Evolutionary conservation across 2,113 vertebrate species (phyloP), one percentile per base, ranked within the genome.

Genomic region (Poecile atricapillus): DNA sequence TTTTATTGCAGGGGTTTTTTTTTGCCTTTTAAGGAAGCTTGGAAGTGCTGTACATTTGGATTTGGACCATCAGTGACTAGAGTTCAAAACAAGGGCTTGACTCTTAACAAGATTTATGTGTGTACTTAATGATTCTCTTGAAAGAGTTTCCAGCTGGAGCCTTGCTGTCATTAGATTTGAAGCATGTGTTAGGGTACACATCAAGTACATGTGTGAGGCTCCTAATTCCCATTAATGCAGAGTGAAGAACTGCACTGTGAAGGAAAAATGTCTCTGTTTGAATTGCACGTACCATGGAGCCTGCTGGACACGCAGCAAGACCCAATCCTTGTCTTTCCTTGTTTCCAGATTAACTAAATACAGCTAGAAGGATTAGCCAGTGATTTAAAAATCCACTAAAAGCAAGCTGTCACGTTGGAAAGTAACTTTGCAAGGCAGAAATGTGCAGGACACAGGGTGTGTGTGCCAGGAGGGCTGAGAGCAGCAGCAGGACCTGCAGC

Each of bases 41-140:
- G 85, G 63, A 73, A 93, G 52, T 74, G 41, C 79, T 92, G 85
- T 86, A 90, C 94, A 90, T 95, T 90, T 96, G 87, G 91, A 88
- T 83, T 77, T 80, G 67, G 90, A 95, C 87, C 87, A 77, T 77
- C 82, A 77, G 46, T 63, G 91, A 88, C 71, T 87, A 46, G 78
- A 93, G 87, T 96, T 95, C 92, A 93, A 93, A 91, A 91, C 35
- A 55, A 10, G 58, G 90, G 39, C 87, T 90, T 63, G 44, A 86
- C 82, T 95, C 92, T 85, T 50, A 43, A 19, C 30, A 82, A 93
- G 94, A 94, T 95, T 94, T 93, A 90, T 95, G 49, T 0, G 0
- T 74, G 55, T 77, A 47, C 85, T 94, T 95, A 93, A 88, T 80
- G 82, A 88, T 83, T 86, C 70, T 84, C 78, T 79, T 95, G 82